Evolutionary conservation across 2,888 invertebrate species (phyloP), one percentile per base, ranked within the genome.

Genomic region (Galeopsomyia nigrocyanea): DNA sequence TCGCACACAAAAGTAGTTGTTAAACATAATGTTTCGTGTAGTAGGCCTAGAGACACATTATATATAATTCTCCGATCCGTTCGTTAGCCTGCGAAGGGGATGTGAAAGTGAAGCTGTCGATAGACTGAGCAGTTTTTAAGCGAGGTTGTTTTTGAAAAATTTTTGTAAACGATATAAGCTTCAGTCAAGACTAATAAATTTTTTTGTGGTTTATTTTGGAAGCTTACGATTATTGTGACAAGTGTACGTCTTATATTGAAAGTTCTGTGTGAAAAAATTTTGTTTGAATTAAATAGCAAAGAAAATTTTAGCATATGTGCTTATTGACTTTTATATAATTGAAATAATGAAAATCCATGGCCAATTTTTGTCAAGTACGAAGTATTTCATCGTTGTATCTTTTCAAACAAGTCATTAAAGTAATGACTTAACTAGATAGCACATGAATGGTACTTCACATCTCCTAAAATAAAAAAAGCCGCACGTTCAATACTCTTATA

Each of bases 1-100:
- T 69, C 65, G 74, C 77, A 74, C 73, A 71, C 63, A 75, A 31
- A 68, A 66, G 72, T 63, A 46, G 51, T 50, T 57, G 58, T 58
- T 55, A 58, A 21, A 49, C 46, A 68, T 57, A n/a, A 58, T 74
- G 19, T 63, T 64, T 74, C 64, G 56, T 7, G 61, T 68, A 39
- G 64, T 71, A 57, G 60, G 68, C 63, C 58, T 49, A 50, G 14
- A 51, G 46, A 51, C n/a, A 47, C 19, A 17, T 56, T 31, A 68
- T 49, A 68, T 49, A 26, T 3, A 26, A 26, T 63, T 65, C 60
- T 31, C n/a, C 13, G n/a, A 17, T 47, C 14, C 22, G 55, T 62
- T 68, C 55, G 21, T 31, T 31, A 39, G 39, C 39, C 39, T 39
- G 39, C 56, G 56, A 62, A 68, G 56, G 62, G 51, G 68, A 62